Percentiles rank a stretch among this genome's conserved stretches.
Evolutionary conservation across 2,888 invertebrate species (phyloP).

Genomic region (Macaria liturata): DNA sequence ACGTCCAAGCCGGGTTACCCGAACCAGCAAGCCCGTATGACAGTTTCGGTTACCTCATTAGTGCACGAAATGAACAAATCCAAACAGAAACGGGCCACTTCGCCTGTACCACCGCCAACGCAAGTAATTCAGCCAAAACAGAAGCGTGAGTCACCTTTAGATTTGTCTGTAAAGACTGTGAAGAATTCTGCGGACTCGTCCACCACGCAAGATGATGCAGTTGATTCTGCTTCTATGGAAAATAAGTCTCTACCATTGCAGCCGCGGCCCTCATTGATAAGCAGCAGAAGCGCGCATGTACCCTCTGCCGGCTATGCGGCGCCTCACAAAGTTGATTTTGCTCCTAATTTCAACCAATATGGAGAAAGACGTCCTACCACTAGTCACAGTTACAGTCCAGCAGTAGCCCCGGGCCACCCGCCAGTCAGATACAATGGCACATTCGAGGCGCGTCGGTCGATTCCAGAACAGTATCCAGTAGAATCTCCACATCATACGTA

Average conservation of each 20-base stretch:
- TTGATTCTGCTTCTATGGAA: slow-evolving; percentile 73
- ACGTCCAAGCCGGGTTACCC: slow-evolving; percentile 65
- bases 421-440: slow-evolving; percentile 63
- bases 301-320: slow-evolving; percentile 53
- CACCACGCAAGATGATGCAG: slow-evolving; percentile 87
- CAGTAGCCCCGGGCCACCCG: slow-evolving; percentile 51
- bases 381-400: slow-evolving; percentile 49
- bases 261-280: slow-evolving; percentile 59
- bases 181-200: slow-evolving; percentile 95
- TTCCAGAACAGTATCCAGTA: slow-evolving; percentile 56
- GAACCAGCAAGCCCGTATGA: slow-evolving; percentile 73
- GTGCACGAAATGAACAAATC: slow-evolving; percentile 69
- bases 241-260: slow-evolving; percentile 60
- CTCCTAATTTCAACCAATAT: slow-evolving; percentile 87
- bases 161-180: slow-evolving; percentile 94
- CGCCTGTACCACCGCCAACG: slow-evolving; percentile 84
- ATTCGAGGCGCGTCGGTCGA: slow-evolving; percentile 57
- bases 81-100: slow-evolving; percentile 85
- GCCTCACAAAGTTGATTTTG: slow-evolving; percentile 90
- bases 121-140: slow-evolving; percentile 67
- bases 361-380: slow-evolving; percentile 55
- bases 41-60: slow-evolving; percentile 75
- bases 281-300: slow-evolving; percentile 49
- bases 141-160: slow-evolving; percentile 91
- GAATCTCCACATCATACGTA: slow-evolving; percentile 67